phyloP scores from a whole-genome alignment of 2,888 invertebrate species.

The Yponomeuta cagnagella region DNA sequence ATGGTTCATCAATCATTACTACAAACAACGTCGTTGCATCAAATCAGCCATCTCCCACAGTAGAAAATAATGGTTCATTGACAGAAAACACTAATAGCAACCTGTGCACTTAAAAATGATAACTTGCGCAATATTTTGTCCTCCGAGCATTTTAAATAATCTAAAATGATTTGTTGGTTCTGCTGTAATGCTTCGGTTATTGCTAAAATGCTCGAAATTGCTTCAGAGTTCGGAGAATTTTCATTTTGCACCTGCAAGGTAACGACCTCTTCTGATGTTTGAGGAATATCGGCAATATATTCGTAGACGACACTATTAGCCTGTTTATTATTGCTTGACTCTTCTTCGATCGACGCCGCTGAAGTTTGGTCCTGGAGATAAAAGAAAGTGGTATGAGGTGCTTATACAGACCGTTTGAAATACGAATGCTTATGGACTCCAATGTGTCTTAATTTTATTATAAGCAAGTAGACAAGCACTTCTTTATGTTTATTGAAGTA shows the following conservation, averaged over 20 bases:
- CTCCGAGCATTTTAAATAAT: constrained; percentile 16
- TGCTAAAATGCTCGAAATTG: constrained; percentile 18
- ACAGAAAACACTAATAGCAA: constrained; percentile 14
- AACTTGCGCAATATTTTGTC: constrained; percentile 18
- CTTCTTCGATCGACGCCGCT: constrained; percentile 17
- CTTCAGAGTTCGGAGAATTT: constrained; percentile 19
- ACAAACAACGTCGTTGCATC: constrained; percentile 17
- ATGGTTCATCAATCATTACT: constrained; percentile 15
- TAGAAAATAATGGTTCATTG: constrained; percentile 15
- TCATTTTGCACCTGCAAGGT: constrained; percentile 19
- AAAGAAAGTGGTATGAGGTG: constrained; percentile 15
- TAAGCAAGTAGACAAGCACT: constrained; percentile 15
- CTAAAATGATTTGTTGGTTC: constrained; percentile 17
- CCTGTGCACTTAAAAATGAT: constrained; percentile 16
- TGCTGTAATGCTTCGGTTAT: constrained; percentile 17
- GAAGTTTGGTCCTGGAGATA: constrained; percentile 13
- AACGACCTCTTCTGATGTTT: constrained; percentile 18
- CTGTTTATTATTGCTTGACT: constrained; percentile 18
- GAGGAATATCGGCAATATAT: constrained; percentile 18
- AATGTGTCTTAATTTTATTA: constrained; percentile 16
- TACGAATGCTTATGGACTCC: constrained; percentile 15
- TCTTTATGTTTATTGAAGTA: constrained; percentile 14
- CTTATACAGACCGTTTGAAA: constrained; percentile 3
- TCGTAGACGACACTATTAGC: constrained; percentile 19
- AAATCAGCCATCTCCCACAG: constrained; percentile 16